Percentiles rank a stretch among this genome's conserved stretches.
phyloP scores from a whole-genome alignment of 2,797 vertebrate genomes.

The Masticophis lateralis region DNA sequence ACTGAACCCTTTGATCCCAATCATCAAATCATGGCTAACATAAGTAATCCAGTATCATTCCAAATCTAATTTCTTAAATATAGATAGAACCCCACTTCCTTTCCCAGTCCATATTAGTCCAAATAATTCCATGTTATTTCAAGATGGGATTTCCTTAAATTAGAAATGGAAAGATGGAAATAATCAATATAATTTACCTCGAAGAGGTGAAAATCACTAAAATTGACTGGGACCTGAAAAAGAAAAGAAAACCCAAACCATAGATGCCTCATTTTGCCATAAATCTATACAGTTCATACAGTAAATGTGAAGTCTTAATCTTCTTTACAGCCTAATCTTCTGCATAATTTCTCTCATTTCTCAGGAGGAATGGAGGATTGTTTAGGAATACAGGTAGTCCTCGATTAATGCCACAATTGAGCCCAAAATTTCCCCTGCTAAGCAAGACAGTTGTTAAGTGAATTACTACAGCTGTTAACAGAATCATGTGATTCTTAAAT shows the following conservation, averaged over 20 bases:
- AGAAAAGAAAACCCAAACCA: neutral
- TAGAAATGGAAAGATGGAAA: constrained; percentile 13
- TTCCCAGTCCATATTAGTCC: neutral
- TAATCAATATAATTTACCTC: constrained; percentile 49
- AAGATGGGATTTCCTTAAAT: neutral
- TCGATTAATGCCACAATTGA: neutral
- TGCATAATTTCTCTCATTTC: neutral
- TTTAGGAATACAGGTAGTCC: neutral
- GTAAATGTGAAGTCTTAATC: neutral
- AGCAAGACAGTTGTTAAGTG: neutral
- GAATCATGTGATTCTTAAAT: neutral
- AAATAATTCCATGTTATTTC: neutral
- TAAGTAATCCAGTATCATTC: neutral
- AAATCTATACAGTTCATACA: neutral
- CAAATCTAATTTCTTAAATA: neutral
- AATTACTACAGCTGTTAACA: neutral
- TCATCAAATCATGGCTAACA: neutral
- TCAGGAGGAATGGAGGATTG: neutral
- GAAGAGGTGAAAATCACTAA: constrained; percentile 9
- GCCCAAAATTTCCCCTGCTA: neutral
- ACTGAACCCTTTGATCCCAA: neutral
- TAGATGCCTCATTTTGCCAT: neutral
- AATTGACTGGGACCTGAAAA: constrained; percentile 49
- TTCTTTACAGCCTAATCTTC: constrained; percentile 15
- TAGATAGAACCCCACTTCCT: neutral